Evolutionary conservation across 1,140 invertebrate genomes (phyloP), one percentile per base, ranked within the genome.

Genomic region (Drosophila pectinifera): DNA sequence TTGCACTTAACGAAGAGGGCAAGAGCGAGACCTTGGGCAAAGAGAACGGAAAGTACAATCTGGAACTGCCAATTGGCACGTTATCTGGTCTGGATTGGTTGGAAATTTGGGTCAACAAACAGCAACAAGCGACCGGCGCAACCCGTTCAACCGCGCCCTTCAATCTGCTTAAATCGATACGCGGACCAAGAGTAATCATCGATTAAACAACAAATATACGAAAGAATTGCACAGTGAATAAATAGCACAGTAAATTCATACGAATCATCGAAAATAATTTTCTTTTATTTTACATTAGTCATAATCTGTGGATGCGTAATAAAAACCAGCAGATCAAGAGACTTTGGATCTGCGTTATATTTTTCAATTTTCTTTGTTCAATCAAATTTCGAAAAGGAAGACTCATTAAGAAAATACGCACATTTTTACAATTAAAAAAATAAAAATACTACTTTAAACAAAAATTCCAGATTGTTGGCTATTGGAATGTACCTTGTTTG

Each of bases 121-220:
- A 54, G 46, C 67, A 65, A 73, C 58, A 74, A 74, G 72, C 70
- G 36, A 36, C 31, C 20, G 51, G 38, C 54, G 22, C 38, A 57
- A 46, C 51, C 36, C 39, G 14, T 49, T 41, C 56, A 86, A 72
- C 83, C 83, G 83, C 79, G 79, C 83, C 83, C 75, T 86, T 79
- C 70, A 78, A 72, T 55, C 58, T 41, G 28, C 68, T 56, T 36
- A 78, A 78, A 81, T 88, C 79, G 69, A 86, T 84, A 84, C 65
- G 36, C 51, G 56, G 62, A 51, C 45, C 68, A 76, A 73, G 68
- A 82, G 70, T 79, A 79, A 69, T 76, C 83, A 86, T 86, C 67
- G 83, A 86, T 82, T 88, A 59, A 86, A 86, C 82, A 86, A 74
- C 26, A 67, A 34, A 34, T 1, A 34, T 39, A 58, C 42, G 10